Evolutionary conservation across 2,113 vertebrate genomes (phyloP), one percentile per base, ranked within the genome.

Genomic region (Patagioenas fasciata): DNA sequence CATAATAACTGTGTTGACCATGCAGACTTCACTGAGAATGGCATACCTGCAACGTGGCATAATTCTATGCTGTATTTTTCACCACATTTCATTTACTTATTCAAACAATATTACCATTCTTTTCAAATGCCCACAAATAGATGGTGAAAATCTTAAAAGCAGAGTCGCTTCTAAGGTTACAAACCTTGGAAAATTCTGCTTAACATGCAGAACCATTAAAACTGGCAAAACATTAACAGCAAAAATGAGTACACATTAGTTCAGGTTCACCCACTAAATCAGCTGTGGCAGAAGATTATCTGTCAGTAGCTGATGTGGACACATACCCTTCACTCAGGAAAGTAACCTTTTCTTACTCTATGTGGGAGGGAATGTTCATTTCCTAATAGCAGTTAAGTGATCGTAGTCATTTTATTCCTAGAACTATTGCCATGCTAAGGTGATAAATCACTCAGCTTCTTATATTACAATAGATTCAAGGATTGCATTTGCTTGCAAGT

Each of bases 361-460:
- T 24, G 38, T 64, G 19, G 69, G 58, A 91, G 15, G 16, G 28
- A 84, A 89, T 74, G n/a, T 77, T 78, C 20, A 89, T 90, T 94
- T 95, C 48, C 61, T 71, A 91, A 82, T 34, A 83, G 26, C 21
- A 81, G 74, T 47, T 66, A 93, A 88, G 54, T 26, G 14, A 84
- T 64, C 65, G 79, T 34, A 71, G 38, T 61, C 19, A 74, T 91
- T 85, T 88, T 80, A 85, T 54, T 93, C 47, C 62, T 67, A 82
- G 58, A 85, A 80, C 42, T 88, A 66, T 31, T 90, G 72, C 23
- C n/a, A 34, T 73, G 38, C 29, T 32, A 83, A 80, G 48, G 54
- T 74, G 50, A 89, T 91, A 87, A 69, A 91, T 95, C 29, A 65
- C n/a, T 85, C 32, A 38, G 25, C 29, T 95, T 87, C 72, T 65